Base-by-base conservation (phyloP, 2,888 invertebrate species). In the Synanthedon tipuliformis region DNA sequence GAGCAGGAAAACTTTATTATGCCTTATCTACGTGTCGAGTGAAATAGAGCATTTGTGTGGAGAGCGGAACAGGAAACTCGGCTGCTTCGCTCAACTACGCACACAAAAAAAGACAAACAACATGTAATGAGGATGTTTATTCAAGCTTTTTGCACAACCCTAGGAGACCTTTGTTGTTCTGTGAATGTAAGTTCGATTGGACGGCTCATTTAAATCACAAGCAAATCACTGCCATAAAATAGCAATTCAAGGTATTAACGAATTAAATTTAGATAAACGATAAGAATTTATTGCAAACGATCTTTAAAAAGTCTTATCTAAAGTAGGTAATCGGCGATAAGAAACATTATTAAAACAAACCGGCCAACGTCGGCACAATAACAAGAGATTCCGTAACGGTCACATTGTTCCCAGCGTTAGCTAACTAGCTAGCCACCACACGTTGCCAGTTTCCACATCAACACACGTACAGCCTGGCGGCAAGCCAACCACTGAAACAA, bases 11-110 rank as follows among this genome's bases (percentile, higher is more conserved):
- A 68, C 54, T 64, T 62, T 64, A 65, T 61, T 62, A 65, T 58
- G 57, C 57, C 62, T 60, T 49, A 49, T 60, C 61, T 61, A 66
- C 61, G 65, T 65, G 62, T 61, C 13, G 49, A 23, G 57, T 54
- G 58, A 61, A 59, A 61, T 66, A 63, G 66, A 65, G 56, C 54
- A 56, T 63, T 65, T 59, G 61, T 55, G 53, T 55, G 57, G 55
- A 69, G 67, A 68, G 64, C 78, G 75, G 74, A 81, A 77, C 73
- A 81, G 84, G 84, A 84, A 84, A 69, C 61, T 55, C 52, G 53
- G 49, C 53, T 60, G 74, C 70, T 66, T 68, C 78, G 75, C 71
- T 65, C 67, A 69, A 75, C 62, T 65, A 74, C 67, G 52, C 67
- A 61, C 64, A 68, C 64, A 68, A 65, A 68, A 66, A 69, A 60